These are phyloP conservation scores for Channa striata DNA, from an alignment of 2,797 vertebrate genomes.

Conservation along the genomic window DNA sequence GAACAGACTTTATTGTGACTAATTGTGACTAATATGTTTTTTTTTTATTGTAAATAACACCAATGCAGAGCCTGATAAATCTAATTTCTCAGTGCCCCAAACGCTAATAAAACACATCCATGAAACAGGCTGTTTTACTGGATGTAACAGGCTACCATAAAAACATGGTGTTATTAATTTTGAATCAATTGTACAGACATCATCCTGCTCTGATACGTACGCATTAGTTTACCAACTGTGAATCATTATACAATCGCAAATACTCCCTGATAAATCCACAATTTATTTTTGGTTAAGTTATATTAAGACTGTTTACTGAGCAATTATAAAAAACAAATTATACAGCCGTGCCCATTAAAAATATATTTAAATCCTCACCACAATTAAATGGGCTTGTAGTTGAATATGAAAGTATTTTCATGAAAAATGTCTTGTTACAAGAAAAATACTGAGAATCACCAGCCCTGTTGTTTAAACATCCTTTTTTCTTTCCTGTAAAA, in stretches of 20 bases:
- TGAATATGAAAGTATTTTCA: background rate
- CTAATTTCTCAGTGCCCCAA: too few species aligned
- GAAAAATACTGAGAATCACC: constrained; percentile 1
- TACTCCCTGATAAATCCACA: background rate
- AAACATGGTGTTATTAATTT: background rate
- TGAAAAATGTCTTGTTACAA: background rate
- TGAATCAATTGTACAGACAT: background rate
- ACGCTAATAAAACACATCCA: too few species aligned
- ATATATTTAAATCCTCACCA: background rate
- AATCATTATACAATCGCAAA: background rate
- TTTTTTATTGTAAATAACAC: too few species aligned
- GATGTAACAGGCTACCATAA: background rate
- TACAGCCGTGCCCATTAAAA: background rate
- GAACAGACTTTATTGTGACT: too few species aligned
- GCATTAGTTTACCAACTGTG: background rate
- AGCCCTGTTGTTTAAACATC: constrained; percentile 20
- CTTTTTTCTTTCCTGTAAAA: constrained; percentile 9
- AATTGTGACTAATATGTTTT: too few species aligned
- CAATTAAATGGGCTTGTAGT: background rate
- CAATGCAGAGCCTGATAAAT: too few species aligned
- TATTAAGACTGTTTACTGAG: too few species aligned
- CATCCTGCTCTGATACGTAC: background rate
- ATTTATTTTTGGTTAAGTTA: background rate
- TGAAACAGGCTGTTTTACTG: too few species aligned
- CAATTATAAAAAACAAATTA: background rate